Evolutionary conservation across 2,113 vertebrate species (phyloP).

Genomic region (Chaetura pelagica): DNA sequence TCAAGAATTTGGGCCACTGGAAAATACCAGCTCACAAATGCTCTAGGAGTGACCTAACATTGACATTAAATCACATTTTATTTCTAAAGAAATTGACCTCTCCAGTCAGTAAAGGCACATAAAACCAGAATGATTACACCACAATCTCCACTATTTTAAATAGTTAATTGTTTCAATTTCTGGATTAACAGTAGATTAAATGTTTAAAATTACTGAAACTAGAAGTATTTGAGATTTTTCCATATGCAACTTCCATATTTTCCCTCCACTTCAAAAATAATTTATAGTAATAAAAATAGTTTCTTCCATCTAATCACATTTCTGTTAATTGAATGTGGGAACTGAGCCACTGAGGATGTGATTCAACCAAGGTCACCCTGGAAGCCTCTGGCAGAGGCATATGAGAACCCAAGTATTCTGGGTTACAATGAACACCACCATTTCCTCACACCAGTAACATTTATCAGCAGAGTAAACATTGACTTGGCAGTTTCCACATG

Average conservation of each 20-base stretch:
- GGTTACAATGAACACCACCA: background rate
- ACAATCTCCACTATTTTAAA: background rate
- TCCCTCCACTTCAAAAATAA: background rate
- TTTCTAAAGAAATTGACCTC: conserved; percentile 15
- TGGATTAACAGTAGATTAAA: background rate
- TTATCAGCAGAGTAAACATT: background rate
- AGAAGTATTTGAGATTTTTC: background rate
- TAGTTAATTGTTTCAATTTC: background rate
- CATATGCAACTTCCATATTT: background rate
- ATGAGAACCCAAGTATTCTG: background rate
- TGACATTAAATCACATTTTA: background rate
- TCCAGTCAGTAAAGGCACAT: background rate
- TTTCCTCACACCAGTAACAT: background rate
- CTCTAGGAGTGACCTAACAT: background rate
- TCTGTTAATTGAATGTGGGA: background rate
- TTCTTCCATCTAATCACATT: background rate
- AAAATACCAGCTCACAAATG: background rate
- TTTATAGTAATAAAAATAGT: background rate
- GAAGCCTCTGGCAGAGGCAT: background rate
- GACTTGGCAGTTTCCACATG: background rate
- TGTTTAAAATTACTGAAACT: background rate
- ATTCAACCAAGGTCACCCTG: background rate
- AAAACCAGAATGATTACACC: background rate
- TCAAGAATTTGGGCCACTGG: background rate
- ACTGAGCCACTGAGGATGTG: background rate